Percentiles rank a stretch among this genome's conserved stretches.
phyloP scores from a whole-genome alignment of 2,113 vertebrate genomes.

The Protobothrops mucrosquamatus region DNA sequence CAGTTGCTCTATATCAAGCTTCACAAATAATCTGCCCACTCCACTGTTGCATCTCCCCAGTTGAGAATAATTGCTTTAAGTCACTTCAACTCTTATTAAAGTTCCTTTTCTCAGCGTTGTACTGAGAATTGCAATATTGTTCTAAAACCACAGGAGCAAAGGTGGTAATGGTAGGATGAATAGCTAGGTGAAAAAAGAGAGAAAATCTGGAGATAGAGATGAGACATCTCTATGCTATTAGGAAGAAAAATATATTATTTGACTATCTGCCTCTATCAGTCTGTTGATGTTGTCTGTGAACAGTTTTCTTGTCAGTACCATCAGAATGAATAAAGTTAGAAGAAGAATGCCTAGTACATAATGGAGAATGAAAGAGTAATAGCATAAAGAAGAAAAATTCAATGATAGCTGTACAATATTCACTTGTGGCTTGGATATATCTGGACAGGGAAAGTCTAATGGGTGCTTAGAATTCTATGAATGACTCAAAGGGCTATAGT shows the following conservation, averaged over 20 bases:
- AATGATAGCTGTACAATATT: neutral
- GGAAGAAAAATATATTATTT: slow-evolving; percentile 45
- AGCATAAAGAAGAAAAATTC: slow-evolving; percentile 22
- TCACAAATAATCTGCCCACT: slow-evolving; percentile 51
- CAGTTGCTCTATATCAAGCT: slow-evolving; percentile 48
- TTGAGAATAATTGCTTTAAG: slow-evolving; percentile 67
- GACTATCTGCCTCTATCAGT: slow-evolving; percentile 55
- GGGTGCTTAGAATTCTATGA: neutral
- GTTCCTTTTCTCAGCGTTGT: slow-evolving; percentile 23
- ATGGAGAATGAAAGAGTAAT: slow-evolving; percentile 6
- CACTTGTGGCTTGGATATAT: neutral
- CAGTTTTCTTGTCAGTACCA: slow-evolving; percentile 49
- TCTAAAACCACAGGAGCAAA: slow-evolving; percentile 17
- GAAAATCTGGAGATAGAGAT: neutral
- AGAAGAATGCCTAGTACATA: slow-evolving; percentile 62
- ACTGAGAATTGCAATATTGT: neutral
- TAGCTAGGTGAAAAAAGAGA: neutral
- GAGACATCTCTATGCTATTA: slow-evolving; percentile 49
- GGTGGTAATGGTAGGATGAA: neutral
- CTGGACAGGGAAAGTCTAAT: neutral
- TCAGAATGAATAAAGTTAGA: slow-evolving; percentile 22
- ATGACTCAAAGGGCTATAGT: neutral
- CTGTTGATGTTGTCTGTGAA: slow-evolving; percentile 42
- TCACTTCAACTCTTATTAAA: slow-evolving; percentile 60
- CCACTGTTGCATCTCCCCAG: slow-evolving; percentile 41